Conservation (phyloP, 2,888 invertebrate species). For the Andrena hattorfiana region DNA sequence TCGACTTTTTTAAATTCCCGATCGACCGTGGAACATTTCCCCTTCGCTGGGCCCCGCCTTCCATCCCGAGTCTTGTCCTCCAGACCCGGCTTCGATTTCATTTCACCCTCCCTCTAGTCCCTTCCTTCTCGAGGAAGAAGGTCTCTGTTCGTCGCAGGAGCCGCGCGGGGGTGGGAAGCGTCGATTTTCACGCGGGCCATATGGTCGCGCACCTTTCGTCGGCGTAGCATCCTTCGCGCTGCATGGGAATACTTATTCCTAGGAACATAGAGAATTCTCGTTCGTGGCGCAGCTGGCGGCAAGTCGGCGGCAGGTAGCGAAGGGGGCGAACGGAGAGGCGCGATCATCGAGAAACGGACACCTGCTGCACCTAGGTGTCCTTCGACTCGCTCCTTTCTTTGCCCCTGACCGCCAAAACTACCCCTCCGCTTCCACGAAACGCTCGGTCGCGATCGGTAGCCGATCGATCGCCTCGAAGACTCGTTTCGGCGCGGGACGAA, state of each 20-base stretch:
- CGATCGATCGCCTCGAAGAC: neutral
- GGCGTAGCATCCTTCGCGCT: neutral
- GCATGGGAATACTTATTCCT: conserved; percentile 25
- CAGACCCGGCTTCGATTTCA: conserved; percentile 56
- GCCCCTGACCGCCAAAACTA: too few relatives aligned
- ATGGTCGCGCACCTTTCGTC: conserved; percentile 46
- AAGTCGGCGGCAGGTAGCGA: conserved; percentile 69
- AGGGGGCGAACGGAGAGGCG: conserved; percentile 41
- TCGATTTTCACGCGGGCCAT: conserved; percentile 51
- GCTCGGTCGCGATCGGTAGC: too few relatives aligned
- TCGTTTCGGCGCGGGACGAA: neutral
- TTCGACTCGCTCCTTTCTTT: conserved; percentile 16
- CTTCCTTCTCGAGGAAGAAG: neutral
- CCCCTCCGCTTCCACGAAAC: neutral
- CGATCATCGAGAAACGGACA: conserved; percentile 68
- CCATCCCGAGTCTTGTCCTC: conserved; percentile 30
- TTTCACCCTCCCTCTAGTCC: neutral
- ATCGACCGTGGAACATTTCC: conserved; percentile 39
- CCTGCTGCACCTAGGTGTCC: conserved; percentile 72
- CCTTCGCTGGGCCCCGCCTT: conserved; percentile 1
- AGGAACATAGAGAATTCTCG: conserved; percentile 41
- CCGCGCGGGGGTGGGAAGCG: conserved; percentile 28
- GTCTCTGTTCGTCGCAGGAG: conserved; percentile 7
- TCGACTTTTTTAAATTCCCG: conserved; percentile 35
- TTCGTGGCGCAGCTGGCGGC: conserved; percentile 72